Evolutionary conservation across 2,113 vertebrate species (phyloP).

Genomic region (Neodon shergylaensis): DNA sequence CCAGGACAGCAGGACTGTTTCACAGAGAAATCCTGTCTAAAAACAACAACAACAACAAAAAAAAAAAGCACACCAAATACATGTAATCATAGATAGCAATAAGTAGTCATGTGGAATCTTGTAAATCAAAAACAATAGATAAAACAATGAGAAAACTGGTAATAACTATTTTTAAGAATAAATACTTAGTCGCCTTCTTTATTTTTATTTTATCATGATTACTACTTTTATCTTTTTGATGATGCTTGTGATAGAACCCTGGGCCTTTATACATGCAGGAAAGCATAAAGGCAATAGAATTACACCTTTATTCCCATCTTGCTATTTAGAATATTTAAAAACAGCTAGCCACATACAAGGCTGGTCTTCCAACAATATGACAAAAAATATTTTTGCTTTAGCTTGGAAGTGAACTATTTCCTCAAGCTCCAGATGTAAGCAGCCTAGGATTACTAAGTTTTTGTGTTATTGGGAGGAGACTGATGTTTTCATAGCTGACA

Average conservation of each 20-base stretch:
- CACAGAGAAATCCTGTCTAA: too few relatives aligned
- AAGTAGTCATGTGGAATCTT: not conserved
- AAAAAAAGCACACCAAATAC: too few relatives aligned
- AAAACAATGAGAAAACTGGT: not conserved
- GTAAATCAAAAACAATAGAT: not conserved
- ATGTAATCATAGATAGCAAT: not conserved
- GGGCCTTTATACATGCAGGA: not conserved
- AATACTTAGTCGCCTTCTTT: not conserved
- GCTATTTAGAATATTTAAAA: conserved; percentile 4
- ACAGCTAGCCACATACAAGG: not conserved
- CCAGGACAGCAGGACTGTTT: too few relatives aligned
- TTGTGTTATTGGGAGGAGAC: too few relatives aligned
- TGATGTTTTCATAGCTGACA: not conserved
- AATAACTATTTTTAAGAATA: not conserved
- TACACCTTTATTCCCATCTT: not conserved
- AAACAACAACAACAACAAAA: too few relatives aligned
- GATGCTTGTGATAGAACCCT: not conserved
- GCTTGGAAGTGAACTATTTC: not conserved
- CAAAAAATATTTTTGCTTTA: not conserved
- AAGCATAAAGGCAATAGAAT: not conserved
- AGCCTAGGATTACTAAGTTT: not conserved
- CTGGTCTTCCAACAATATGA: not conserved
- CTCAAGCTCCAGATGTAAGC: not conserved
- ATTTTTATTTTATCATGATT: not conserved
- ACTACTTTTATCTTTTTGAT: not conserved